Conservation (phyloP, 2,888 invertebrate species). For the Hydroisotoma schaefferi region DNA sequence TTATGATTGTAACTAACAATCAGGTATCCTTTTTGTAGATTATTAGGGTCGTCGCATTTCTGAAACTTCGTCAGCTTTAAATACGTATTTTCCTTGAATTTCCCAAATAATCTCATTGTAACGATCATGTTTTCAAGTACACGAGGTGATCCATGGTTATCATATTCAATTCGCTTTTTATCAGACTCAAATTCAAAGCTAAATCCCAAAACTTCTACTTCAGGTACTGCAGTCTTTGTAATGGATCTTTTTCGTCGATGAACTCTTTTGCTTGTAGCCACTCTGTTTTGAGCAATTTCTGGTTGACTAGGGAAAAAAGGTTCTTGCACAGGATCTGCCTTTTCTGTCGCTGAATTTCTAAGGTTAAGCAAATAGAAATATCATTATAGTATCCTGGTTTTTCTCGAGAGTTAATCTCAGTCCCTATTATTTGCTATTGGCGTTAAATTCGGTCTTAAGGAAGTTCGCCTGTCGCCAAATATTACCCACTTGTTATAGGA, state of each 20-base stretch:
- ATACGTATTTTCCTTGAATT: slow-evolving; percentile 17
- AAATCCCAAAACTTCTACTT: slow-evolving; percentile 26
- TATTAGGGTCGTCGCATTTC: slow-evolving; percentile 33
- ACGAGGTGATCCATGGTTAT: slow-evolving; percentile 18
- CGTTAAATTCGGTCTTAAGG: too few species aligned
- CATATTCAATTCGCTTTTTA: slow-evolving; percentile 34
- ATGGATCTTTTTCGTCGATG: background rate
- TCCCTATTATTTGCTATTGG: too few species aligned
- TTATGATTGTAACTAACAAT: slow-evolving; percentile 9
- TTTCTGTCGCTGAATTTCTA: too few species aligned
- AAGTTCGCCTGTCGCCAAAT: too few species aligned
- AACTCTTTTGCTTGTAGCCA: background rate
- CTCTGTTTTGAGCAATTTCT: background rate
- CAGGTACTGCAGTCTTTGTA: background rate
- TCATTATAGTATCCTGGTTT: too few species aligned
- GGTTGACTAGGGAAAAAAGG: too few species aligned
- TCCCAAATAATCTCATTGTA: slow-evolving; percentile 31
- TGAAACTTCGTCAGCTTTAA: slow-evolving; percentile 39
- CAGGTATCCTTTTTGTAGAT: slow-evolving; percentile 12
- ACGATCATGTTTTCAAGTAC: slow-evolving; percentile 31
- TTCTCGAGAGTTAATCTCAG: too few species aligned
- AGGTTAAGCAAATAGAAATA: too few species aligned
- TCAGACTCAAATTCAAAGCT: slow-evolving; percentile 37
- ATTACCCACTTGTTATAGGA: too few species aligned
- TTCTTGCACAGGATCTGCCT: too few species aligned